Conservation (phyloP, 2,888 invertebrate genomes). For the Selenia dentaria region DNA sequence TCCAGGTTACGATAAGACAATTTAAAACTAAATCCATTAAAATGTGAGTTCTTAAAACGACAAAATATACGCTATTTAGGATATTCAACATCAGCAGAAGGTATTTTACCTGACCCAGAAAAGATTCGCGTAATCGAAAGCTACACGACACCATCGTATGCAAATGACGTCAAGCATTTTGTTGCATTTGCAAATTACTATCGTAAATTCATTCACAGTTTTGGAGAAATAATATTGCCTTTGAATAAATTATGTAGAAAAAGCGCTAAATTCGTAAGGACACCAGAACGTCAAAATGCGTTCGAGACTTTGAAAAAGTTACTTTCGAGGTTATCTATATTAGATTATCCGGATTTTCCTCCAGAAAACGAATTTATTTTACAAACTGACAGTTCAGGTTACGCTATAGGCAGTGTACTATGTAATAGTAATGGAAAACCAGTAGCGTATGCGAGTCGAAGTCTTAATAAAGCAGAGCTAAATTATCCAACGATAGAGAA, state of each 20-base stretch:
- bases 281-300: conserved; percentile 8
- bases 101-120: conserved; percentile 2
- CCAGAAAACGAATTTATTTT: conserved; percentile 16
- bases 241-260: conserved; percentile 26
- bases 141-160: conserved; percentile 11
- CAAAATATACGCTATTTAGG: conserved; percentile 3
- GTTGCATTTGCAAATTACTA: conserved; percentile 6
- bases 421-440: conserved; percentile 2
- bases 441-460: not conserved
- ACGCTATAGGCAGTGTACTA: not conserved
- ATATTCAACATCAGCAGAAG: not conserved
- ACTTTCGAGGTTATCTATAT: conserved; percentile 8
- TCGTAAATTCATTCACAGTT: conserved; percentile 2
- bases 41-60: conserved; percentile 6
- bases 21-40: conserved; percentile 8
- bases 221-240: conserved; percentile 17
- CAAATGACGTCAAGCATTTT: conserved; percentile 18
- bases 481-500: conserved; percentile 17
- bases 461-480: not conserved
- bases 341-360: conserved; percentile 20
- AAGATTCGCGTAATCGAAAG: not conserved
- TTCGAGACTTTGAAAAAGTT: conserved; percentile 12
- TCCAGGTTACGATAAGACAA: conserved; percentile 10
- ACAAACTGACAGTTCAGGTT: conserved; percentile 15
- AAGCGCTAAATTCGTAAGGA: conserved; percentile 16